Evolutionary conservation across 2,113 vertebrate species (phyloP).

Genomic region (Halcyon malimbica): DNA sequence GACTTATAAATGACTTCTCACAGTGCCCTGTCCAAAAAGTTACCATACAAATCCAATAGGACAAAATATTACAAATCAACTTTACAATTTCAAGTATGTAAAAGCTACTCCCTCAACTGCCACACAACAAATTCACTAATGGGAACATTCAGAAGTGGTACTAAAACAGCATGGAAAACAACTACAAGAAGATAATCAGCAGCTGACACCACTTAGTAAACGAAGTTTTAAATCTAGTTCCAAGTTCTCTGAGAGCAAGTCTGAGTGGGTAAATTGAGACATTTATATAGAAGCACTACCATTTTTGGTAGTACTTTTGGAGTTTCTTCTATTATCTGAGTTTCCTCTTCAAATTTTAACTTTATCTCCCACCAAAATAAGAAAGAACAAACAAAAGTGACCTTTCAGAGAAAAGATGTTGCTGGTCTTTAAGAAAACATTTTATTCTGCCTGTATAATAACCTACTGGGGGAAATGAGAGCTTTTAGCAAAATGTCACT

Average conservation of each 20-base stretch:
- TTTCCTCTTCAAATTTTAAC: background rate
- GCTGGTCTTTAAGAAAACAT: constrained; percentile 5
- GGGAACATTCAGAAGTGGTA: background rate
- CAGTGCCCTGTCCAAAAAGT: background rate
- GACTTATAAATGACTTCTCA: background rate
- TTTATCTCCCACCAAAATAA: background rate
- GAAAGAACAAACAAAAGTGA: background rate
- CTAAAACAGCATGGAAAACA: background rate
- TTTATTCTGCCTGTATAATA: constrained; percentile 7
- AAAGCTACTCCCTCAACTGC: background rate
- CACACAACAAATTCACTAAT: background rate
- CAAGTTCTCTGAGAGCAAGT: background rate
- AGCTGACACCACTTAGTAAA: background rate
- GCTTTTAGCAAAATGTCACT: constrained; percentile 57
- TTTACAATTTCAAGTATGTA: background rate
- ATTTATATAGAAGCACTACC: background rate
- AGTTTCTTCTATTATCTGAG: background rate
- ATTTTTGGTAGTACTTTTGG: background rate
- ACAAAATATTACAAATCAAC: background rate
- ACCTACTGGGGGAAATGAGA: background rate
- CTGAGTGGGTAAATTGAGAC: background rate
- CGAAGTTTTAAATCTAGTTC: background rate
- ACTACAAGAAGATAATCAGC: background rate
- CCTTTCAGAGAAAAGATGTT: constrained; percentile 29
- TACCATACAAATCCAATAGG: background rate